Evolutionary conservation across 1,140 invertebrate genomes (phyloP).

Genomic region (Pogonomyrmex californicus): DNA sequence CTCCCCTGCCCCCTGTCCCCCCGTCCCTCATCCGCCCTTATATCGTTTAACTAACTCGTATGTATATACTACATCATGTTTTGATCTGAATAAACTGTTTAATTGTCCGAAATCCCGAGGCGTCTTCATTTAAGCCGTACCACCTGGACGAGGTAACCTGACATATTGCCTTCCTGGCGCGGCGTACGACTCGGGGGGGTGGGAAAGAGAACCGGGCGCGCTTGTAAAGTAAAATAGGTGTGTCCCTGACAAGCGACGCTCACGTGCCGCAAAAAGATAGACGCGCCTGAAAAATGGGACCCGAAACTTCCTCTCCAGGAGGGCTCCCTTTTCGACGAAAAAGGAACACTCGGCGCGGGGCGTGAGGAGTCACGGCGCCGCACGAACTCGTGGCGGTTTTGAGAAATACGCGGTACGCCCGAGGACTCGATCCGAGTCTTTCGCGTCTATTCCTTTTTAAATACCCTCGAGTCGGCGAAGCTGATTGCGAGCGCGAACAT

Average conservation of each 20-base stretch:
- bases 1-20: slow-evolving; percentile 14
- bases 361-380: slow-evolving; percentile 43
- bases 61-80: slow-evolving; percentile 85
- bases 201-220: not conserved
- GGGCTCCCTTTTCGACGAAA: slow-evolving; percentile 47
- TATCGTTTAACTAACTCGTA: slow-evolving; percentile 83
- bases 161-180: slow-evolving; percentile 8
- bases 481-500: too few species aligned
- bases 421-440: slow-evolving; percentile 1
- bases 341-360: slow-evolving; percentile 47
- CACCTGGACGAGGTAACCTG: not conserved
- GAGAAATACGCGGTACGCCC: slow-evolving; percentile 32
- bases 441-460: too few species aligned
- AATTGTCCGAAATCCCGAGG: slow-evolving; percentile 75
- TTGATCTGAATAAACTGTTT: slow-evolving; percentile 85
- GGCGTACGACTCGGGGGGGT: not conserved
- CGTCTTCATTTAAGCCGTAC: slow-evolving; percentile 5
- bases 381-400: slow-evolving; percentile 16
- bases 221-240: slow-evolving; percentile 62
- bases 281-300: slow-evolving; percentile 54
- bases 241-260: slow-evolving; percentile 52
- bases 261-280: slow-evolving; percentile 62
- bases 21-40: slow-evolving; percentile 2
- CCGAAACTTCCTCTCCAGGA: slow-evolving; percentile 46
- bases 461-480: too few species aligned